phyloP scores from a whole-genome alignment of 2,113 vertebrate species.

The human (Homo sapiens) region GRCh38 chr7:11690001-11690500 shows the following conservation, averaged over 20 bases:
- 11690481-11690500: neutral
- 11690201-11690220: neutral
- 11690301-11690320: neutral
- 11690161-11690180: neutral
- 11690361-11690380: neutral
- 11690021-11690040: neutral
- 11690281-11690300: neutral
- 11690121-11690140: neutral
- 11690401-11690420: neutral
- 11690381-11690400: neutral
- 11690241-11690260: neutral
- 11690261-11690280: neutral
- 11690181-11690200: neutral
- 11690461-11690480: neutral
- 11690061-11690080: neutral
- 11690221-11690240: neutral
- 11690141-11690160: neutral
- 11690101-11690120: neutral
- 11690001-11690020: neutral
- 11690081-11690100: neutral
- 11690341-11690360: neutral
- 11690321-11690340: neutral
- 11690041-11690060: neutral
- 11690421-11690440: neutral
- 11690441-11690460: neutral